Evolutionary conservation across 2,797 vertebrate genomes (phyloP).

Genomic region (Dicrostonyx torquatus): DNA sequence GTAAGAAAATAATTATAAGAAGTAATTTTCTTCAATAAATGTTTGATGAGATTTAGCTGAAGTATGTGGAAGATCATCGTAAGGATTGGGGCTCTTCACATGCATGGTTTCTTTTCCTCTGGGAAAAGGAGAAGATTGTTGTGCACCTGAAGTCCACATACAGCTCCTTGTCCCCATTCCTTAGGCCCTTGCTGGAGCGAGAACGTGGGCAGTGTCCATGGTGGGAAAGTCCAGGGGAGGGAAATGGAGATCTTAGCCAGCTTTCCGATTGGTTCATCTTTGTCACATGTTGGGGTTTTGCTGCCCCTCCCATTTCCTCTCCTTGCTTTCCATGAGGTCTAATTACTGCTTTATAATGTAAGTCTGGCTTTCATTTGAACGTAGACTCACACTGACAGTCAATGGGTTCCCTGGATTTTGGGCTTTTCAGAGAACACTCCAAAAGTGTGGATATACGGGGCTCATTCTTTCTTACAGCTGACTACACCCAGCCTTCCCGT

Average conservation of each 20-base stretch:
- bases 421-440: conserved; percentile 82
- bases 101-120: not conserved
- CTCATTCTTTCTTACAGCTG: conserved; percentile 79
- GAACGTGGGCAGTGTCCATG: conserved; percentile 67
- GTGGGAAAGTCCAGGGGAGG: conserved; percentile 74
- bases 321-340: conserved; percentile 82
- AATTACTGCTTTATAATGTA: conserved; percentile 83
- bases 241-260: conserved; percentile 77
- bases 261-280: conserved; percentile 83
- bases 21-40: conserved; percentile 64
- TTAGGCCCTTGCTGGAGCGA: conserved; percentile 69
- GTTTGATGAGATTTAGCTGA: conserved; percentile 58
- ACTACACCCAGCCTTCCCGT: conserved; percentile 83
- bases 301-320: conserved; percentile 23
- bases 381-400: conserved; percentile 80
- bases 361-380: conserved; percentile 82
- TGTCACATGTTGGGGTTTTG: conserved; percentile 75
- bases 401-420: conserved; percentile 76
- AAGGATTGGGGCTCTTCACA: not conserved
- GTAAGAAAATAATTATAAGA: conserved; percentile 78
- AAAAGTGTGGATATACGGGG: conserved; percentile 82
- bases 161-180: conserved; percentile 45
- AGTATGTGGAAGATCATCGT: conserved; percentile 32
- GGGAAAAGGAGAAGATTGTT: conserved; percentile 72
- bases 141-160: conserved; percentile 80